Conservation (phyloP, 2,888 invertebrate genomes). For the Tromatobia lineatoria region DNA sequence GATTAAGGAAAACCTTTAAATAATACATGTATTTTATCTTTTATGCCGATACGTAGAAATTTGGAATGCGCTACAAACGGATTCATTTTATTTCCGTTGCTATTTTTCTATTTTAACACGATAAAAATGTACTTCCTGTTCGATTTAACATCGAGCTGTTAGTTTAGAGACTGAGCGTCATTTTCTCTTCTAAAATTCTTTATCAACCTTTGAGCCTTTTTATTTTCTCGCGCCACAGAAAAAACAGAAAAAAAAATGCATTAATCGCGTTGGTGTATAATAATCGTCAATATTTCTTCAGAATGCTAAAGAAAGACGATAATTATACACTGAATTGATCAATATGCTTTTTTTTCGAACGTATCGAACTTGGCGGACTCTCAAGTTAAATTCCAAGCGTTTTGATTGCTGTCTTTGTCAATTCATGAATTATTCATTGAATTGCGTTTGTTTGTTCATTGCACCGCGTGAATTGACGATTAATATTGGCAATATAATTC, state of each 20-base stretch:
- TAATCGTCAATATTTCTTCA: not conserved
- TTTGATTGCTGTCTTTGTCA: not conserved
- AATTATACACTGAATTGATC: no score
- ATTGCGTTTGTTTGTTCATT: conserved; percentile 4
- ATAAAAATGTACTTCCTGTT: conserved; percentile 9
- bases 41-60: conserved; percentile 45
- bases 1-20: conserved; percentile 26
- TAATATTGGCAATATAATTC: not conserved
- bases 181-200: not conserved
- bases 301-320: no score
- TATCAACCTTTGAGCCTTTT: not conserved
- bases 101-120: not conserved
- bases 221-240: not conserved
- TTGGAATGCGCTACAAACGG: conserved; percentile 46
- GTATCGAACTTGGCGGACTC: not conserved
- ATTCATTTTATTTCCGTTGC: not conserved
- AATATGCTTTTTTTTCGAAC: not conserved
- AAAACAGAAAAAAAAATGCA: not conserved
- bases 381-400: not conserved
- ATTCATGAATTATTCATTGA: conserved; percentile 3
- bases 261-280: not conserved
- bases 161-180: conserved; percentile 23
- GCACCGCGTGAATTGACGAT: not conserved
- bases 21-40: conserved; percentile 27
- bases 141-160: conserved; percentile 4